Evolutionary conservation across 2,113 vertebrate genomes (phyloP), one percentile per base, ranked within the genome.

Genomic region (Pungitius pungitius): DNA sequence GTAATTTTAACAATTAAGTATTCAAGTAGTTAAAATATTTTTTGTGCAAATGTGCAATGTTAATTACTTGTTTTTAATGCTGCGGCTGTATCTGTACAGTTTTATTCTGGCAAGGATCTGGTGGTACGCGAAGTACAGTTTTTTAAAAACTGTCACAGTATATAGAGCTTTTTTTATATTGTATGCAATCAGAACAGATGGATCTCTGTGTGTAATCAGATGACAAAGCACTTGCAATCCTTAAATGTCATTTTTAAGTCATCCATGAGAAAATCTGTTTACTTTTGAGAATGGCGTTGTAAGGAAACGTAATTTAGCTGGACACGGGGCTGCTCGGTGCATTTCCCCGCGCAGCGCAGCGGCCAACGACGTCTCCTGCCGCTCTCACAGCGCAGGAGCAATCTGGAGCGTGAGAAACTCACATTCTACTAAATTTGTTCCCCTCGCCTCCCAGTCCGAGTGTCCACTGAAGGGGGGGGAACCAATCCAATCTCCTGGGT

Each of bases 401-500:
- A 89, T 88, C 82, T 68, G 63, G 39, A 65, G 27, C 73, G 61
- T 39, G 78, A 73, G 76, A 79, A 85, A 87, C 52, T 68, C 65
- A 43, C 51, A 73, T 82, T 24, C 15, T 24, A 45, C 52, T 20
- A 15, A 73, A 86, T 83, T 14, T 85, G 54, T 56, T 73, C 64
- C 75, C 68, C 56, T 40, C 14, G 26, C 43, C 39, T 81, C 54
- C 76, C 57, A 37, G 65, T 73, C 57, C 61, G 56, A 39, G 75
- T 72, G 76, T 80, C 84, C 62, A 22, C 52, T 57, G 57, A 65
- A 58, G 66, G 56, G 2, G 51, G 37, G 73, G 59, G 60, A 75
- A 77, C 39, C 75, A 80, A 89, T 87, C 60, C 81, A 85, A 86
- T 89, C 80, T 89, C 68, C 40, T 7, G 35, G 62, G 58, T 77